Conservation (phyloP, 2,797 vertebrate species). For the Pangasius krempfi region DNA sequence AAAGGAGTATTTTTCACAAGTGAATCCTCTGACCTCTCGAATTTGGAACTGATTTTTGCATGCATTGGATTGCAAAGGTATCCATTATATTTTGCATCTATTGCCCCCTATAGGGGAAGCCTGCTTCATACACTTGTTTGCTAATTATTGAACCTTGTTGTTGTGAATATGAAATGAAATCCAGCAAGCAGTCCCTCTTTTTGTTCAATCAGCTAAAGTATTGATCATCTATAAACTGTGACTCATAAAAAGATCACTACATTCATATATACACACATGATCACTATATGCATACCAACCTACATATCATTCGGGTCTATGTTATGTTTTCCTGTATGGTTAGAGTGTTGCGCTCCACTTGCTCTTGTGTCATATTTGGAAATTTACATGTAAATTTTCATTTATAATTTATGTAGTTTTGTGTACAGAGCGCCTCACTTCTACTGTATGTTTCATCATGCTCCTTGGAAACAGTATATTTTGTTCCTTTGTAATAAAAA, state of each 20-base stretch:
- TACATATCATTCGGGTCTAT: not conserved
- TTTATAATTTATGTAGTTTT: not conserved
- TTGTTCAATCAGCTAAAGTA: not conserved
- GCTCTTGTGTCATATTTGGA: not conserved
- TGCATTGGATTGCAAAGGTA: not conserved
- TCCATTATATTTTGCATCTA: slow-evolving; percentile 30
- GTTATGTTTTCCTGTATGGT: not conserved
- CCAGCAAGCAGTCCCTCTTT: not conserved
- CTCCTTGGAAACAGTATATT: not conserved
- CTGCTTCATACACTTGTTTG: not conserved
- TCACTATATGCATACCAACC: too few species aligned
- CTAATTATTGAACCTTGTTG: not conserved
- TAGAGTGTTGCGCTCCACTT: not conserved
- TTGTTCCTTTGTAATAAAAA: not conserved
- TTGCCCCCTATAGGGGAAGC: slow-evolving; percentile 23
- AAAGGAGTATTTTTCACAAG: not conserved
- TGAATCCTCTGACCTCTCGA: not conserved
- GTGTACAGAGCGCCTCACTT: not conserved
- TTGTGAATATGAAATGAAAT: not conserved
- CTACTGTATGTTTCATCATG: not conserved
- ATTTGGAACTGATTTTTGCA: not conserved
- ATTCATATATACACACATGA: not conserved
- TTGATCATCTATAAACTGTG: not conserved
- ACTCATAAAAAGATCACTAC: not conserved
- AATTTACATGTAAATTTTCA: not conserved